phyloP scores from a whole-genome alignment of 2,113 vertebrate species.

The Pontoporia blainvillei region DNA sequence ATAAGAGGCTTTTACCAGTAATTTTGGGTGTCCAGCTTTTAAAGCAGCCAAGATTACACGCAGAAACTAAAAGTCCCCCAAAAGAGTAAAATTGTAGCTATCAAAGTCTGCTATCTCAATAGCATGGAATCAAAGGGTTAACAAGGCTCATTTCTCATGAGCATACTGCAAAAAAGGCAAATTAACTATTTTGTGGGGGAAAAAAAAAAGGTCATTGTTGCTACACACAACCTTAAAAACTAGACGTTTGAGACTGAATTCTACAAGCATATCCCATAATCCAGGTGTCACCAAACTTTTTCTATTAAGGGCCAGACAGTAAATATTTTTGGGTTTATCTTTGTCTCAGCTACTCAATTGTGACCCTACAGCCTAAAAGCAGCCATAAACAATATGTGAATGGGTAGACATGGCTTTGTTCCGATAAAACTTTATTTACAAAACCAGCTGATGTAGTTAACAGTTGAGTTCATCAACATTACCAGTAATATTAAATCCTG shows the following conservation, averaged over 20 bases:
- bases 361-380: neutral
- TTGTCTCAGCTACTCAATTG: neutral
- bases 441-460: neutral
- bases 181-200: neutral
- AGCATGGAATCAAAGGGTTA: neutral
- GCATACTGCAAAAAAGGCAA: neutral
- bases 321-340: neutral
- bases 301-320: neutral
- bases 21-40: neutral
- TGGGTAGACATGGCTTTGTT: neutral
- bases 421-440: conserved; percentile 34
- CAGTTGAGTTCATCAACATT: neutral
- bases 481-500: neutral
- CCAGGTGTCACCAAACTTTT: neutral
- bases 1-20: neutral
- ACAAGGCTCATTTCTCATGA: neutral
- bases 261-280: neutral
- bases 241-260: neutral
- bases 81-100: neutral
- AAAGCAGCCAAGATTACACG: neutral
- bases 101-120: neutral
- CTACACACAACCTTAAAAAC: neutral
- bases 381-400: neutral
- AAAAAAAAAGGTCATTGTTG: neutral
- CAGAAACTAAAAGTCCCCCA: neutral